These are phyloP conservation scores for Takifugu rubripes DNA, from an alignment of 2,797 vertebrate genomes.

Conservation along the genomic window DNA sequence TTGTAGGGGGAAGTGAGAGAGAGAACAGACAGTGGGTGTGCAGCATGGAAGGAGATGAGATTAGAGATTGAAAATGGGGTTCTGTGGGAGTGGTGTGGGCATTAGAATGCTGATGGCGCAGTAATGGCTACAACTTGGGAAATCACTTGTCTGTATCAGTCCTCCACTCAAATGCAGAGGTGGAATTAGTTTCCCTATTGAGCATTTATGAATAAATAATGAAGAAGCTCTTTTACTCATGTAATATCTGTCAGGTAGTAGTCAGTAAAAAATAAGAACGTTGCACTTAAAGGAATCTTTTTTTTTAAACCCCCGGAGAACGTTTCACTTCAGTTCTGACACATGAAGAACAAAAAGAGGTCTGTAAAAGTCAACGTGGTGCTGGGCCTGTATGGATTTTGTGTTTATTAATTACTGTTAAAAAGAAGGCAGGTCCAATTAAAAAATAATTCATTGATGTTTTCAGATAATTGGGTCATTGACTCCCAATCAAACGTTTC, in stretches of 20 bases:
- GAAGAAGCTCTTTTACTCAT: too few species aligned
- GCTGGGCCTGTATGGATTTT: neutral
- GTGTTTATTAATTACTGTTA: neutral
- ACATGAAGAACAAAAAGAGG: too few species aligned
- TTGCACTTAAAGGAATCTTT: neutral
- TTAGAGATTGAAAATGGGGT: conserved; percentile 68
- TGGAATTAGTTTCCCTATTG: conserved; percentile 43
- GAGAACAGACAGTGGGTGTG: conserved; percentile 45
- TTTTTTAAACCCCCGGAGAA: neutral
- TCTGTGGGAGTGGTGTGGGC: conserved; percentile 67
- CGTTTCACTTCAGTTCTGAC: too few species aligned
- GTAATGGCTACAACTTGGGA: conserved; percentile 59
- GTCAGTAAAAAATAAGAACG: conserved; percentile 7
- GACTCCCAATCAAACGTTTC: too few species aligned
- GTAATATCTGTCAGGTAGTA: too few species aligned
- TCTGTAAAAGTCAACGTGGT: neutral
- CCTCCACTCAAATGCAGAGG: conserved; percentile 50
- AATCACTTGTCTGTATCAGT: conserved; percentile 67
- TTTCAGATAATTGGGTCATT: neutral
- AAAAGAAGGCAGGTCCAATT: too few species aligned
- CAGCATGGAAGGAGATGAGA: conserved; percentile 49
- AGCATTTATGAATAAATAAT: conserved; percentile 13
- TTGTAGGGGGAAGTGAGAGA: conserved; percentile 55
- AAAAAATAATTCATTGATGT: neutral
- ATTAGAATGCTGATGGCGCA: conserved; percentile 72